Percentiles rank a stretch among this genome's conserved stretches.
Conservation (phyloP, 1,140 invertebrate genomes). For the Drosophila mayri region DNA sequence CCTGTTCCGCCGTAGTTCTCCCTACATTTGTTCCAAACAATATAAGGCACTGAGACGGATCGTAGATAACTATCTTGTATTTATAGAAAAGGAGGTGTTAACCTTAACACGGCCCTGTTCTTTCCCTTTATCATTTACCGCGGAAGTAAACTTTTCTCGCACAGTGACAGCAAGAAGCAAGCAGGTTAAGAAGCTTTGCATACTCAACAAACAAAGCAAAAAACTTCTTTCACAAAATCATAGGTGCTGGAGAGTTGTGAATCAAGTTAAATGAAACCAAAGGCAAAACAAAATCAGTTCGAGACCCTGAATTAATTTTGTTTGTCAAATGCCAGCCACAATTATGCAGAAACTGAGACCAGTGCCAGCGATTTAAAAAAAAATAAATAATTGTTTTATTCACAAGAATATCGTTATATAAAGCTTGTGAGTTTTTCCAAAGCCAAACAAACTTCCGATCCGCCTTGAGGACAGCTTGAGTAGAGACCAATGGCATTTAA, state of each 20-base stretch:
- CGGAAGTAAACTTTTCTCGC: neutral
- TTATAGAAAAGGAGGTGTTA: too few relatives aligned
- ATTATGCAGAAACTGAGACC: neutral
- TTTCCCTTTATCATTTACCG: neutral
- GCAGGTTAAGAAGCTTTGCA: neutral
- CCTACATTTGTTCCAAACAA: conserved; percentile 20
- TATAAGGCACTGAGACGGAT: conserved; percentile 27
- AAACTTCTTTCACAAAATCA: neutral
- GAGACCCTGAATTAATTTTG: neutral
- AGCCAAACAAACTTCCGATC: too few relatives aligned
- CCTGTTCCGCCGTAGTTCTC: conserved; percentile 18
- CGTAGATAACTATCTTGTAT: too few relatives aligned
- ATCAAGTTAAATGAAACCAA: neutral
- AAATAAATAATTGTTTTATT: neutral
- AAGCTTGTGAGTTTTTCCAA: neutral
- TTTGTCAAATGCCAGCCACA: neutral
- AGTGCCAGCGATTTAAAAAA: neutral
- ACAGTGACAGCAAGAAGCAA: neutral
- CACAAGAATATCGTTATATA: neutral
- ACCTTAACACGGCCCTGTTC: neutral
- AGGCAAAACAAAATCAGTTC: neutral
- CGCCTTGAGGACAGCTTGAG: neutral
- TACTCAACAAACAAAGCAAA: neutral
- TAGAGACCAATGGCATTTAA: neutral
- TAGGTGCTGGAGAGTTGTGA: neutral